Evolutionary conservation across 2,797 vertebrate genomes (phyloP).

Genomic region (Furcifer pardalis): DNA sequence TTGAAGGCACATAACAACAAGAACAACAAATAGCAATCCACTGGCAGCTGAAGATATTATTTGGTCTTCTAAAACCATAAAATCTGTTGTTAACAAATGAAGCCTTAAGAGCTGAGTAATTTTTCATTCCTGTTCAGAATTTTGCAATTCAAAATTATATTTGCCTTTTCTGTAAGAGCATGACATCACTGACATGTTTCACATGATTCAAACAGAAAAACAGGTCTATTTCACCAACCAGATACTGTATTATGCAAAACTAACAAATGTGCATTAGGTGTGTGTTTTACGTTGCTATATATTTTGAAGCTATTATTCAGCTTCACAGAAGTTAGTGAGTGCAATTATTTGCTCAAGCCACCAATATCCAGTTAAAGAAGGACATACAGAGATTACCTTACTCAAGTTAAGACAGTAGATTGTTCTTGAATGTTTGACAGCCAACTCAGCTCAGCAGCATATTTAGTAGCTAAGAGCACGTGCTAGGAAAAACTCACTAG

Average conservation of each 20-base stretch:
- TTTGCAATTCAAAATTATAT: neutral
- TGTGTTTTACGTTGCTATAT: neutral
- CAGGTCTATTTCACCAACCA: neutral
- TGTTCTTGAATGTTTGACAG: neutral
- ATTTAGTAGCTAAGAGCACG: neutral
- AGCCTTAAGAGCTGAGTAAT: no score
- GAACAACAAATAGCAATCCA: no score
- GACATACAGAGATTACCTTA: neutral
- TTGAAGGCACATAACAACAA: no score
- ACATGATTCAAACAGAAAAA: neutral
- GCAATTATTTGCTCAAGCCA: neutral
- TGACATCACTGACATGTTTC: neutral
- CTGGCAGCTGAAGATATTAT: neutral
- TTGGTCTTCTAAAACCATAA: neutral
- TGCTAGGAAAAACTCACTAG: neutral
- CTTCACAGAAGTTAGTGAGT: no score
- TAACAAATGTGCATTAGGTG: neutral
- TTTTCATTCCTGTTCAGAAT: neutral
- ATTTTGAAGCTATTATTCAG: neutral
- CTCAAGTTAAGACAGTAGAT: no score
- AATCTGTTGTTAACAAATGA: neutral
- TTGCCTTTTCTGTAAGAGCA: neutral
- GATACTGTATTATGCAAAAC: neutral
- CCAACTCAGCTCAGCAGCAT: neutral
- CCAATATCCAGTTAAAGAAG: no score